Conservation (phyloP, 2,113 vertebrate genomes). For the Chaetodon auriga region DNA sequence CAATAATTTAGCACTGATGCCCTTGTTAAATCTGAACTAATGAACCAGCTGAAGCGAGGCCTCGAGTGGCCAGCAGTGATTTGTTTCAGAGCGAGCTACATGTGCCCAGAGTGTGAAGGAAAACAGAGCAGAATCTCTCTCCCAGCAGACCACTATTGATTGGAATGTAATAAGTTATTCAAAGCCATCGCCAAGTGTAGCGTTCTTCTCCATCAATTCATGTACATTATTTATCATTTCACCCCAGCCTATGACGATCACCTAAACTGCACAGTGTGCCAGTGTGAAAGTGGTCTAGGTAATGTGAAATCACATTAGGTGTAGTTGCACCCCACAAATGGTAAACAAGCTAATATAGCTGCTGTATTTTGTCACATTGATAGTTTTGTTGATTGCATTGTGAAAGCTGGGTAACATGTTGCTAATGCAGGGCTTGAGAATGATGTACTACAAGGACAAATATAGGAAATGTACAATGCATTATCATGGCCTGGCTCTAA, state of each 20-base stretch:
- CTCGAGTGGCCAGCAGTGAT: conserved; percentile 31
- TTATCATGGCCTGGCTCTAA: background rate
- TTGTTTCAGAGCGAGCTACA: conserved; percentile 39
- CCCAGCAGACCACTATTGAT: conserved; percentile 46
- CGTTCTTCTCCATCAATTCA: conserved; percentile 53
- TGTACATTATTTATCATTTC: conserved; percentile 59
- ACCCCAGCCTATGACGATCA: background rate
- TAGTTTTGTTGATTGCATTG: conserved; percentile 11
- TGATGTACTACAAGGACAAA: background rate
- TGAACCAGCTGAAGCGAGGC: conserved; percentile 30
- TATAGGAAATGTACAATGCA: background rate
- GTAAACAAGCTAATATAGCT: conserved; percentile 23
- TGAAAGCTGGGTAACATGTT: background rate
- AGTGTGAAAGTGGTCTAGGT: background rate
- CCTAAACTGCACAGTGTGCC: conserved; percentile 4
- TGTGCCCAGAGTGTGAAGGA: conserved; percentile 8
- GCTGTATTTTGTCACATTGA: background rate
- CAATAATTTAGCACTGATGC: conserved; percentile 29
- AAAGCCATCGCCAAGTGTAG: conserved; percentile 48
- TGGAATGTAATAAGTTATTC: conserved; percentile 65
- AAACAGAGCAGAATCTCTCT: conserved; percentile 21
- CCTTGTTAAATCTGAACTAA: conserved; percentile 55
- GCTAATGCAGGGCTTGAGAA: background rate
- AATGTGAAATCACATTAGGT: conserved; percentile 15
- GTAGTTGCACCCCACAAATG: background rate